phyloP scores from a whole-genome alignment of 2,113 vertebrate genomes.

The Rutilus rutilus region DNA sequence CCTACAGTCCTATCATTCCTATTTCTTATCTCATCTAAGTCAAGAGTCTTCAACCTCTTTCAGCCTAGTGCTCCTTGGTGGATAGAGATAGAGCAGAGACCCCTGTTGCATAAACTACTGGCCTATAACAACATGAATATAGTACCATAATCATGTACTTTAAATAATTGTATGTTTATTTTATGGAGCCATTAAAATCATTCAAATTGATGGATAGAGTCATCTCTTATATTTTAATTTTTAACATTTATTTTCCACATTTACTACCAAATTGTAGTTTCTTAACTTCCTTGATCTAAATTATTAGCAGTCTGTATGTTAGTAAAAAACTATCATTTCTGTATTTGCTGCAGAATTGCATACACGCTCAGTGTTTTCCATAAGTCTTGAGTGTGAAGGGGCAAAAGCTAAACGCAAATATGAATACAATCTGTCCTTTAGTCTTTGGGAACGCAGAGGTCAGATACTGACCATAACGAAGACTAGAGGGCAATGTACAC shows the following conservation, averaged over 20 bases:
- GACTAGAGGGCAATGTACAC: constrained; percentile 49
- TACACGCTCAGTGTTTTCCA: not conserved
- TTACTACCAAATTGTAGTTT: not conserved
- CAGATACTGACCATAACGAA: constrained; percentile 24
- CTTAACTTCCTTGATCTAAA: not conserved
- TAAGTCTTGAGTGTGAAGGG: not conserved
- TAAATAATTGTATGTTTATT: not conserved
- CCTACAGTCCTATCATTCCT: not conserved
- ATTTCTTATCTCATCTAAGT: not conserved
- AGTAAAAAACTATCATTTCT: not conserved
- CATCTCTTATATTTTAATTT: not conserved
- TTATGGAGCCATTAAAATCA: not conserved
- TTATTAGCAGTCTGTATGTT: not conserved
- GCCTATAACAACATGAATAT: not conserved
- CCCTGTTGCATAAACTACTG: not conserved
- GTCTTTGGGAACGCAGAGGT: constrained; percentile 37
- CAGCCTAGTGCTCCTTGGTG: not conserved
- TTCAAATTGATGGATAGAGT: not conserved
- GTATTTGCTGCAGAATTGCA: not conserved
- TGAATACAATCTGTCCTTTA: constrained; percentile 31
- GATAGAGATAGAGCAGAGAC: not conserved
- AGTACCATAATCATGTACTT: not conserved
- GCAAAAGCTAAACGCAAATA: not conserved
- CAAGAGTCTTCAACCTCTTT: not conserved
- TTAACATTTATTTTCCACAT: not conserved